phyloP scores from a whole-genome alignment of 2,888 invertebrate species.

The Ichneumoninae sp. region DNA sequence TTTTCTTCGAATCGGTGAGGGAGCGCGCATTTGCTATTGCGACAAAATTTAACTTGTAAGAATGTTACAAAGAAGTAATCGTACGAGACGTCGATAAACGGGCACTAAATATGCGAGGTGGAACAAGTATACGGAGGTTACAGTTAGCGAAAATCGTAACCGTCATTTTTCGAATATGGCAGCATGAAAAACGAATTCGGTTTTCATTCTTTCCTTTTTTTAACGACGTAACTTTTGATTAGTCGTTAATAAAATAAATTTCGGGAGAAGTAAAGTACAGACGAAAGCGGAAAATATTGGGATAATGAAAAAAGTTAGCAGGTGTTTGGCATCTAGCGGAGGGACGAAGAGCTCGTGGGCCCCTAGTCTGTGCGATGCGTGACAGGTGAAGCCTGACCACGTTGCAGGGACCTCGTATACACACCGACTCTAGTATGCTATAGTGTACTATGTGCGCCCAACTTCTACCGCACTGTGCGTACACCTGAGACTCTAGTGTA shows the following conservation, averaged over 20 bases:
- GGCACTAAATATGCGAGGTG: not conserved
- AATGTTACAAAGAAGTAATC: not conserved
- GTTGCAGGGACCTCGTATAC: conserved; percentile 48
- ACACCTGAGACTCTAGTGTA: conserved; percentile 16
- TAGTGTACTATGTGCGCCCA: not conserved
- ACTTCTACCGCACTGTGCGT: not conserved
- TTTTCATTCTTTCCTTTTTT: not conserved
- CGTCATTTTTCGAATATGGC: not conserved
- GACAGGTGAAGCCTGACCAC: conserved; percentile 61
- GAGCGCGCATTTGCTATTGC: not conserved
- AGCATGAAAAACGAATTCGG: too few relatives aligned
- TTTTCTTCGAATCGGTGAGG: not conserved
- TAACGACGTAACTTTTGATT: not conserved
- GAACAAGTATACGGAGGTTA: too few relatives aligned
- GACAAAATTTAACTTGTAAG: not conserved
- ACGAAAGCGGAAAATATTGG: conserved; percentile 12
- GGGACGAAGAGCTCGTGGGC: conserved; percentile 17
- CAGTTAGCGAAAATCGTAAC: not conserved
- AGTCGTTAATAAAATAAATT: not conserved
- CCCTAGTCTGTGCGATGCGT: conserved; percentile 42
- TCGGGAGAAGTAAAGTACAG: not conserved
- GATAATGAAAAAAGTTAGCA: conserved; percentile 22
- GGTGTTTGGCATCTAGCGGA: conserved; percentile 30
- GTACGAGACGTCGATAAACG: not conserved
- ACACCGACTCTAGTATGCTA: conserved; percentile 21